Conservation (phyloP, 2,113 vertebrate species). For the Elachura formosa region DNA sequence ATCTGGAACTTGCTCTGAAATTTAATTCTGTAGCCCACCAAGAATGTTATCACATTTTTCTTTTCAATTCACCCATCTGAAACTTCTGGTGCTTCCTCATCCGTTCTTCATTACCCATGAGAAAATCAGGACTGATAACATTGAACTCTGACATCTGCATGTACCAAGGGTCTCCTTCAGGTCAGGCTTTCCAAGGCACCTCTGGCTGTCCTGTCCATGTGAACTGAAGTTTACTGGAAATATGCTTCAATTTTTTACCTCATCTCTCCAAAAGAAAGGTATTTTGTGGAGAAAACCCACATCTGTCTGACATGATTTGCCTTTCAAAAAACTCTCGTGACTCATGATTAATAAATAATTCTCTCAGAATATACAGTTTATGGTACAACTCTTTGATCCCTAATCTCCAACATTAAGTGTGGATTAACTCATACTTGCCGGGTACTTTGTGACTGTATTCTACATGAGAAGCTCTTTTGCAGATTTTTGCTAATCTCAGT, state of each 20-base stretch:
- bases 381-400: slow-evolving; percentile 17
- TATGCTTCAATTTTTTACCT: neutral
- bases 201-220: neutral
- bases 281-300: neutral
- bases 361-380: slow-evolving; percentile 24
- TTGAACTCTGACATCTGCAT: neutral
- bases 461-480: neutral
- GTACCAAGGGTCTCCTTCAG: neutral
- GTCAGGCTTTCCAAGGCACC: neutral
- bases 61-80: neutral
- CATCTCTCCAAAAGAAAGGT: neutral
- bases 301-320: slow-evolving; percentile 11
- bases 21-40: neutral
- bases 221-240: neutral
- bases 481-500: neutral
- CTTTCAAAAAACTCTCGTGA: slow-evolving; percentile 34
- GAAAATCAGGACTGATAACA: neutral
- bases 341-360: slow-evolving; percentile 47
- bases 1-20: neutral
- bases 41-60: neutral
- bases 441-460: neutral
- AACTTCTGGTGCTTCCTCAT: neutral
- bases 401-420: slow-evolving; percentile 9
- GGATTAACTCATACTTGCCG: slow-evolving; percentile 18
- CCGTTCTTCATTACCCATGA: neutral